phyloP scores from a whole-genome alignment of 2,888 invertebrate genomes.

The Athrips mouffetella region DNA sequence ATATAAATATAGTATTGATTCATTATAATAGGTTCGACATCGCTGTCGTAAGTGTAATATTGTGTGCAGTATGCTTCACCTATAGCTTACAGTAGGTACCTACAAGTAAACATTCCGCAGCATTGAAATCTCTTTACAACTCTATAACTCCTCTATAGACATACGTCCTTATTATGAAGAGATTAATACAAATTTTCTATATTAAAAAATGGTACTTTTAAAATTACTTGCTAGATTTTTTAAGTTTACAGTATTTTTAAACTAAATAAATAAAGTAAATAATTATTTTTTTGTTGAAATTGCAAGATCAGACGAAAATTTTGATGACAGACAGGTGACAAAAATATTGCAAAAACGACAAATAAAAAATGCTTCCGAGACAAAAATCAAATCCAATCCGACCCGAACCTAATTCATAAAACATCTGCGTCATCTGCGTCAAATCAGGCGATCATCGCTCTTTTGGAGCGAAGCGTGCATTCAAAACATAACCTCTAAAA shows the following conservation, averaged over 20 bases:
- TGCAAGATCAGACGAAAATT: too few relatives aligned
- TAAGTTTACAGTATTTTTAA: too few relatives aligned
- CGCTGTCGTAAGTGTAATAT: slow-evolving; percentile 52
- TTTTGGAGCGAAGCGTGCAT: slow-evolving; percentile 29
- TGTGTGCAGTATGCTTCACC: slow-evolving; percentile 43
- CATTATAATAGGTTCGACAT: not conserved
- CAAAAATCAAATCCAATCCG: not conserved
- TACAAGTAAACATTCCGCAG: slow-evolving; percentile 41
- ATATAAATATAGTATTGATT: too few relatives aligned
- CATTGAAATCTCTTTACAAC: slow-evolving; percentile 9
- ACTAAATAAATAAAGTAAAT: too few relatives aligned
- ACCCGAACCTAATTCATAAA: not conserved
- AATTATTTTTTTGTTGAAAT: too few relatives aligned
- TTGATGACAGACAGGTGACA: too few relatives aligned
- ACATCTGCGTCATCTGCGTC: slow-evolving; percentile 7
- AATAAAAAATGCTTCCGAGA: not conserved
- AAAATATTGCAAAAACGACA: too few relatives aligned
- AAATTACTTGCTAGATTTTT: too few relatives aligned
- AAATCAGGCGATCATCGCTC: slow-evolving; percentile 12
- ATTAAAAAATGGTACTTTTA: too few relatives aligned
- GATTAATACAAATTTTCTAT: too few relatives aligned
- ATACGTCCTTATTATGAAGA: too few relatives aligned
- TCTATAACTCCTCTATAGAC: not conserved
- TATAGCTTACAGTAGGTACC: too few relatives aligned
- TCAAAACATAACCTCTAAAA: slow-evolving; percentile 70